Percentiles rank a stretch among this genome's conserved stretches.
Conservation (phyloP, 2,113 vertebrate genomes). For the Desmodus rotundus region DNA sequence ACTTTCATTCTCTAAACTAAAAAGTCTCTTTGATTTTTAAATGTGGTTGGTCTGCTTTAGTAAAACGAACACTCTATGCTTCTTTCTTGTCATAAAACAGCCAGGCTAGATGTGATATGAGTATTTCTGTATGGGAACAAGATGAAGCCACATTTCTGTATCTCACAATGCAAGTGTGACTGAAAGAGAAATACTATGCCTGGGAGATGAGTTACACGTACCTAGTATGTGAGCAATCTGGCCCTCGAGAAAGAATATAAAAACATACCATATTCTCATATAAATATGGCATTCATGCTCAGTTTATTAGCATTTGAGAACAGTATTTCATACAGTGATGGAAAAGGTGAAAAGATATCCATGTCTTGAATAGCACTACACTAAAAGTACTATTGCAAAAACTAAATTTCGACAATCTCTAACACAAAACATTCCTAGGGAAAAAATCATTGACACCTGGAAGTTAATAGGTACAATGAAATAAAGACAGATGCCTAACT, state of each 20-base stretch:
- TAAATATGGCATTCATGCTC: not conserved
- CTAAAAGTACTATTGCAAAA: not conserved
- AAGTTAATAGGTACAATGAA: not conserved
- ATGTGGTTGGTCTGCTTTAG: not conserved
- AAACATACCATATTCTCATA: not conserved
- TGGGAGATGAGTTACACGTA: not conserved
- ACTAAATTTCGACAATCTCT: not conserved
- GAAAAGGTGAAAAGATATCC: conserved; percentile 30
- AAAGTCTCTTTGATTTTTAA: conserved; percentile 27
- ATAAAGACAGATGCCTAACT: not conserved
- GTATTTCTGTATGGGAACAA: not conserved
- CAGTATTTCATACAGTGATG: not conserved
- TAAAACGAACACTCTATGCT: not conserved
- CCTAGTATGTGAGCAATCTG: not conserved
- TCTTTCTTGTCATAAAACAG: not conserved
- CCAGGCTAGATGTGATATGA: not conserved
- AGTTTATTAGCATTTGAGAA: conserved; percentile 20
- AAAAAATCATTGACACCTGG: not conserved
- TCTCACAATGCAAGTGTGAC: not conserved
- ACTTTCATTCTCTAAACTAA: not conserved
- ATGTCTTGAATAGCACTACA: not conserved
- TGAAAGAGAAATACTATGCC: conserved; percentile 9
- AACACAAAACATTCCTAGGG: not conserved
- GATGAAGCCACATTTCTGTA: not conserved
- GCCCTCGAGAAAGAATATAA: not conserved